phyloP scores from a whole-genome alignment of 2,113 vertebrate genomes.

The Archocentrus centrarchus region DNA sequence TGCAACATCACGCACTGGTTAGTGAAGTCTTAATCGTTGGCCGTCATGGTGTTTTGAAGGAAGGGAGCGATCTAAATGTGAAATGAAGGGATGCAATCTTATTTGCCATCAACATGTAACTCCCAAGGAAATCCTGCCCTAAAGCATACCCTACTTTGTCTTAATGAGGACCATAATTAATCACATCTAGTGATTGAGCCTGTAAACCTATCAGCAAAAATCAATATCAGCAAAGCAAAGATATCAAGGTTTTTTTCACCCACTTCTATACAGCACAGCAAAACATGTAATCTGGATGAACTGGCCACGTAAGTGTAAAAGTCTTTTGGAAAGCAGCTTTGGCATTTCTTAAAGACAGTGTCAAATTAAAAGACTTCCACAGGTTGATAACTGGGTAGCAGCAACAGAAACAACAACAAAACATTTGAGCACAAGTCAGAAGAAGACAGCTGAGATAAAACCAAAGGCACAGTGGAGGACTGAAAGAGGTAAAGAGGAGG shows the following conservation, averaged over 20 bases:
- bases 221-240: too few species aligned
- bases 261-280: neutral
- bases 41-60: neutral
- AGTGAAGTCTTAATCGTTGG: neutral
- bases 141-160: neutral
- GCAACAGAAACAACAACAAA: neutral
- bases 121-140: neutral
- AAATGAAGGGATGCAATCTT: neutral
- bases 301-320: neutral
- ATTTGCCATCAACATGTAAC: neutral
- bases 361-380: neutral
- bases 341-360: neutral
- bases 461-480: neutral
- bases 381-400: neutral
- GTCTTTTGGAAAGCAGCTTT: neutral
- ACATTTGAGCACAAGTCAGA: neutral
- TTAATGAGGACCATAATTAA: neutral
- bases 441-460: neutral
- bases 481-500: conserved; percentile 61
- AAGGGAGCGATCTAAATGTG: neutral
- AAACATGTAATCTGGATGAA: fast-evolving
- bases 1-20: too few species aligned
- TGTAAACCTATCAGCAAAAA: neutral
- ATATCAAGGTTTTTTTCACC: neutral
- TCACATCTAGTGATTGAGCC: neutral